Conservation (phyloP, 2,888 invertebrate genomes). For the Hololepta plana region DNA sequence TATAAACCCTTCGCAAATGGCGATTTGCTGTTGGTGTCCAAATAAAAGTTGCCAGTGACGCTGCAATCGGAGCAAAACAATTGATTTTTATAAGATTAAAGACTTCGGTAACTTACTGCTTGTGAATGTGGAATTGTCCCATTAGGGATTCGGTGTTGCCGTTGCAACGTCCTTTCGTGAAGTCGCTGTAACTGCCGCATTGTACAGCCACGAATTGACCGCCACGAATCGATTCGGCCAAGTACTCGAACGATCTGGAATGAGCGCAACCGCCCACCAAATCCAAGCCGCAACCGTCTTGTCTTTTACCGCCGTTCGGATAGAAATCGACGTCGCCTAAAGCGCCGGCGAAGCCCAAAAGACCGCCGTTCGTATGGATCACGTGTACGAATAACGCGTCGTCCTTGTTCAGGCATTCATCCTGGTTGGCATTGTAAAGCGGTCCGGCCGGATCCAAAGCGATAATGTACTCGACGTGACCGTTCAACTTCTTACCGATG, state of each 20-base stretch:
- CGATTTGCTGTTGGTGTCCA: too few relatives aligned
- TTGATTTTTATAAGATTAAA: too few relatives aligned
- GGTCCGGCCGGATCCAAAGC: slow-evolving; percentile 23
- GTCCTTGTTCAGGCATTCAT: slow-evolving; percentile 17
- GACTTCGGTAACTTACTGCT: too few relatives aligned
- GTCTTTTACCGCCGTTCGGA: slow-evolving; percentile 21
- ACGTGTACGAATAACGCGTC: slow-evolving; percentile 22
- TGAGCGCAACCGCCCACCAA: slow-evolving; percentile 25
- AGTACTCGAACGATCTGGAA: slow-evolving; percentile 24
- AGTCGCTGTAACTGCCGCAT: slow-evolving; percentile 12
- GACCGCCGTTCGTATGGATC: slow-evolving; percentile 18
- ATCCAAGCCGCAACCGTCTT: slow-evolving; percentile 22
- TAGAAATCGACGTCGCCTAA: slow-evolving; percentile 22
- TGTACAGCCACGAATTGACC: slow-evolving; percentile 16
- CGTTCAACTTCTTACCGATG: slow-evolving; percentile 14
- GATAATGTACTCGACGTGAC: slow-evolving; percentile 16
- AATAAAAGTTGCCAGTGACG: too few relatives aligned
- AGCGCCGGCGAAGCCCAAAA: slow-evolving; percentile 13
- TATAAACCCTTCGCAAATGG: too few relatives aligned
- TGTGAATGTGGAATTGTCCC: slow-evolving; percentile 12
- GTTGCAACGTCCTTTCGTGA: slow-evolving; percentile 11
- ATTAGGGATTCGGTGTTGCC: slow-evolving; percentile 10
- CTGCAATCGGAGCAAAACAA: too few relatives aligned
- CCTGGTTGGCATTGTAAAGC: slow-evolving; percentile 13
- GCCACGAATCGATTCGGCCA: slow-evolving; percentile 24